phyloP scores from a whole-genome alignment of 1,140 invertebrate species.

The Saccostrea glomerata region DNA sequence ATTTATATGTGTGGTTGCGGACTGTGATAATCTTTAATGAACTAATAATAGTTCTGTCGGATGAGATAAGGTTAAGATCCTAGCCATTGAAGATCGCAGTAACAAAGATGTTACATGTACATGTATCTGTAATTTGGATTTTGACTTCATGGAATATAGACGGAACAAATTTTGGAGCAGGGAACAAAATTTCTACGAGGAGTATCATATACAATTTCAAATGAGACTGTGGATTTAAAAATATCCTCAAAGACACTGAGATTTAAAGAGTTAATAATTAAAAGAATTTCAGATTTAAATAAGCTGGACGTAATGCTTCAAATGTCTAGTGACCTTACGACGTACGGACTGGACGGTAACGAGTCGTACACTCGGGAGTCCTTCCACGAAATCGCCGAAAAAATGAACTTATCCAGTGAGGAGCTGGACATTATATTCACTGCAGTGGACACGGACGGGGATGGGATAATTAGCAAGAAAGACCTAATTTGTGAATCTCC shows the following conservation, averaged over 20 bases:
- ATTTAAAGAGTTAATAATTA: neutral
- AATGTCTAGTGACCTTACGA: neutral
- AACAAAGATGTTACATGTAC: neutral
- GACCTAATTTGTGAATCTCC: slow-evolving; percentile 48
- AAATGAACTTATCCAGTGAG: slow-evolving; percentile 55
- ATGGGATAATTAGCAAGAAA: slow-evolving; percentile 59
- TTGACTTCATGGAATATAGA: neutral
- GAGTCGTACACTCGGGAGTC: slow-evolving; percentile 57
- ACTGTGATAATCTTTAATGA: slow-evolving; percentile 9
- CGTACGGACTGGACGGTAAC: slow-evolving; percentile 38
- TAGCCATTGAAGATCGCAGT: neutral
- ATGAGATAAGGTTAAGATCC: neutral
- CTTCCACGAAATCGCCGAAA: slow-evolving; percentile 55
- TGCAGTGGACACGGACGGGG: slow-evolving; percentile 62
- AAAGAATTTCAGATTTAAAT: slow-evolving; percentile 11
- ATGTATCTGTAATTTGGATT: neutral
- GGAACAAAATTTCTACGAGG: neutral
- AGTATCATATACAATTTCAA: neutral
- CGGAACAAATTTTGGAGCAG: neutral
- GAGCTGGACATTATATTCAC: slow-evolving; percentile 65
- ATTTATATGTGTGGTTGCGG: neutral
- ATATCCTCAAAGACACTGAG: neutral
- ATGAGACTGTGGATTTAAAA: neutral
- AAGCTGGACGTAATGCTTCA: neutral
- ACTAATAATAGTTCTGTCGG: slow-evolving; percentile 16